These are phyloP conservation scores for Notarius quadriscutis DNA, from an alignment of 2,113 vertebrate species.

Conservation along the genomic window DNA sequence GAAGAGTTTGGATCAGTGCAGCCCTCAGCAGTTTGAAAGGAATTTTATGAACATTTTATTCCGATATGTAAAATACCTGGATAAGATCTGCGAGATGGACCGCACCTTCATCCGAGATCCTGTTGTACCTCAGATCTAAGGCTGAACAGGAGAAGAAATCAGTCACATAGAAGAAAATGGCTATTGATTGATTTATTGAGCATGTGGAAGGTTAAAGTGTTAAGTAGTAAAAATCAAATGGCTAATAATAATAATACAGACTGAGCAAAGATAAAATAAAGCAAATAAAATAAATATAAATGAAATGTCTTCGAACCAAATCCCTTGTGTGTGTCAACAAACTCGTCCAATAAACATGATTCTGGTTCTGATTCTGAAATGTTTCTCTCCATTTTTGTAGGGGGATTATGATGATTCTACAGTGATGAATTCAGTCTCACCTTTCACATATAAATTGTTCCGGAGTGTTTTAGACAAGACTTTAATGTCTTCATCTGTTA, in stretches of 20 bases:
- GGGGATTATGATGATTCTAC: background rate
- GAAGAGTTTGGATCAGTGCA: background rate
- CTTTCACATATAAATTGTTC: conserved; percentile 64
- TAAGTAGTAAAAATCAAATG: background rate
- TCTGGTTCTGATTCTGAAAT: no score
- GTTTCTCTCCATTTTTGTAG: no score
- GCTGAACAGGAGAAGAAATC: conserved; percentile 65
- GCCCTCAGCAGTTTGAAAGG: background rate
- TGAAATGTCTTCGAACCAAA: no score
- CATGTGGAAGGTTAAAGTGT: background rate
- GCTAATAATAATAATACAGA: background rate
- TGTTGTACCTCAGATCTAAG: conserved; percentile 82
- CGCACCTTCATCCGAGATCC: conserved; percentile 76
- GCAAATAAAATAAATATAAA: background rate
- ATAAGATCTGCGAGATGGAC: conserved; percentile 71
- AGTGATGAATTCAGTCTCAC: conserved; percentile 59
- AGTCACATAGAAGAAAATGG: background rate
- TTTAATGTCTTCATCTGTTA: conserved; percentile 73
- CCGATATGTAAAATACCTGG: conserved; percentile 67
- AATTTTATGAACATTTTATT: background rate
- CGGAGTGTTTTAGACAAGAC: conserved; percentile 68
- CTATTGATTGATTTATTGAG: no score
- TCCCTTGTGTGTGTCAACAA: no score
- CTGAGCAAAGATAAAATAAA: background rate
- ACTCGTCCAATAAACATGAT: no score